Percentiles rank a stretch among this genome's conserved stretches.
Evolutionary conservation across 1,140 invertebrate species (phyloP).

Genomic region (Semibalanus balanoides): DNA sequence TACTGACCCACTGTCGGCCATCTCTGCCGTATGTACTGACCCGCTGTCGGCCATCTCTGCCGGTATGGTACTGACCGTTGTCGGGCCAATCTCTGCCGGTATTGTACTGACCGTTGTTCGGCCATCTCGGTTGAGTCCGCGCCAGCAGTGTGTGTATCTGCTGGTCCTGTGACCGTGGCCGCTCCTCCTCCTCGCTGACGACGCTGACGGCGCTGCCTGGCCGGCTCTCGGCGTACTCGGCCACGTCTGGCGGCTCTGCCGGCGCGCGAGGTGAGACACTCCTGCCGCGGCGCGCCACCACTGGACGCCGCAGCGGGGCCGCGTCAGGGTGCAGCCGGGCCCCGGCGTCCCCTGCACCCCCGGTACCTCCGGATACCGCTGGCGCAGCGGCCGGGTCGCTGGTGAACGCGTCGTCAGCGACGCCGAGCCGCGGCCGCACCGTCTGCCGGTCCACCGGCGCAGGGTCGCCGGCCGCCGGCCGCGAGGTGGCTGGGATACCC

Average conservation of each 20-base stretch:
- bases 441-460: not conserved
- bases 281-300: not conserved
- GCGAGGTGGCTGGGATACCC: not conserved
- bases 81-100: no score
- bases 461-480: no score
- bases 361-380: no score
- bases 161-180: not conserved
- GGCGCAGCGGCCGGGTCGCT: not conserved
- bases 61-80: no score
- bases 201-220: not conserved
- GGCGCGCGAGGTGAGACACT: not conserved
- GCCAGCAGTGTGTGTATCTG: not conserved
- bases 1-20: no score
- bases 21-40: no score
- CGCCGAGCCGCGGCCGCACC: not conserved
- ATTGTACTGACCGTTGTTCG: not conserved
- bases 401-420: not conserved
- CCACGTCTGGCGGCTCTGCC: not conserved
- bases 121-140: not conserved
- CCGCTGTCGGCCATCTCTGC: no score
- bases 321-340: slow-evolving; percentile 27
- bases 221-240: not conserved
- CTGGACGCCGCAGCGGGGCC: slow-evolving; percentile 28
- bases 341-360: slow-evolving; percentile 13
- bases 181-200: not conserved